Evolutionary conservation across 2,797 vertebrate genomes (phyloP), one percentile per base, ranked within the genome.

Genomic region (Amblyraja radiata): DNA sequence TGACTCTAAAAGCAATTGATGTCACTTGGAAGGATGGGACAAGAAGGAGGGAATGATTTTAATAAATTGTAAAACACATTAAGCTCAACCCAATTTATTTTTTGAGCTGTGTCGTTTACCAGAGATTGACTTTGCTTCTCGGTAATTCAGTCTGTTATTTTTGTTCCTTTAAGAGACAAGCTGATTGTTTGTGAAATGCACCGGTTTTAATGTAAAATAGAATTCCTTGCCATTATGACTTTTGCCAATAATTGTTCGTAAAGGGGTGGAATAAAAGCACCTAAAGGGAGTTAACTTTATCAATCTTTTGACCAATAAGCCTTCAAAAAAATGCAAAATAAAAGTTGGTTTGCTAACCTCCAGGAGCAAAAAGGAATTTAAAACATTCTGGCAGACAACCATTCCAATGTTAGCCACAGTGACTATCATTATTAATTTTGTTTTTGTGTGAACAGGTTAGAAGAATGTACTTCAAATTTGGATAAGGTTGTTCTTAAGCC

Each of bases 281-380:
- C 71, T 23, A 92, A 54, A 74, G 36, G 90, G 71, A 92, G 76
- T 74, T 92, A 25, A 76, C 73, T 74, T 54, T 54, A 74, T 92
- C 16, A 10, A 92, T 92, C 23, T 74, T 25, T 14, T 3, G 6
- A 54, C 68, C 46, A n/a, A 54, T 7, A 14, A 28, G 25, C 39
- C 11, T 46, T 92, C 23, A 92, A 92, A 76, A 46, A 65, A 92
- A 91, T 91, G 68, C 8, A n/a, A 68, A 16, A 16, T 63, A 21
- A 21, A 28, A 25, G 74, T 46, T 74, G 36, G 36, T 25, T 91
- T 91, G 36, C 32, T 58, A 54, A 9, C 10, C 39, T 74, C 10
- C 36, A 74, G 23, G 14, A 54, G 6, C 3, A 74, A 2, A 74
- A 76, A 18, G 39, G 25, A 9, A 92, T 76, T 54, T n/a, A 92